These are phyloP conservation scores for Euzetes globulus DNA, from an alignment of 2,888 invertebrate genomes.

Conservation along the genomic window DNA sequence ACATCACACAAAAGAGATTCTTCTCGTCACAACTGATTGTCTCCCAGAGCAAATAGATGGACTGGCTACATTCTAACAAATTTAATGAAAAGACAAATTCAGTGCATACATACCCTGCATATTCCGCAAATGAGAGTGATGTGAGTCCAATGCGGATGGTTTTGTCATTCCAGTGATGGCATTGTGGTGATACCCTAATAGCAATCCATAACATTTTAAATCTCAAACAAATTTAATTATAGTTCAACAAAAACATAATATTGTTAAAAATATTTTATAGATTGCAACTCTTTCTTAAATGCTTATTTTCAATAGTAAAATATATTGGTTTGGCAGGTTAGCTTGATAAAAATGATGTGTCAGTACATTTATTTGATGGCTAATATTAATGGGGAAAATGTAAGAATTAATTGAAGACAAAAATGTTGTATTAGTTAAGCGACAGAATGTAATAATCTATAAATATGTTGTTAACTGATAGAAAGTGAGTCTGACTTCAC, in stretches of 20 bases:
- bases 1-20: neutral
- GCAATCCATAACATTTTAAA: too few relatives aligned
- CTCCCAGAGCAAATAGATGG: neutral
- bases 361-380: too few relatives aligned
- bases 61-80: neutral
- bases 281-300: neutral
- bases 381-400: neutral
- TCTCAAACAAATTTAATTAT: too few relatives aligned
- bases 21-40: neutral
- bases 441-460: neutral
- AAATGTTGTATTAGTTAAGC: neutral
- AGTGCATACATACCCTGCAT: constrained; percentile 40
- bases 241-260: too few relatives aligned
- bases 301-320: too few relatives aligned
- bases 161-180: constrained; percentile 69
- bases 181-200: constrained; percentile 78
- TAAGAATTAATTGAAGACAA: neutral
- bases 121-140: constrained; percentile 55
- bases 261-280: neutral
- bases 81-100: neutral
- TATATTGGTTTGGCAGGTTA: too few relatives aligned
- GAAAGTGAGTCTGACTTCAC: constrained; percentile 5
- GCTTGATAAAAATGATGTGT: too few relatives aligned
- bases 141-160: constrained; percentile 68
- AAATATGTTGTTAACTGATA: neutral